Conservation (phyloP, 2,113 vertebrate species). For the Saccopteryx bilineata region DNA sequence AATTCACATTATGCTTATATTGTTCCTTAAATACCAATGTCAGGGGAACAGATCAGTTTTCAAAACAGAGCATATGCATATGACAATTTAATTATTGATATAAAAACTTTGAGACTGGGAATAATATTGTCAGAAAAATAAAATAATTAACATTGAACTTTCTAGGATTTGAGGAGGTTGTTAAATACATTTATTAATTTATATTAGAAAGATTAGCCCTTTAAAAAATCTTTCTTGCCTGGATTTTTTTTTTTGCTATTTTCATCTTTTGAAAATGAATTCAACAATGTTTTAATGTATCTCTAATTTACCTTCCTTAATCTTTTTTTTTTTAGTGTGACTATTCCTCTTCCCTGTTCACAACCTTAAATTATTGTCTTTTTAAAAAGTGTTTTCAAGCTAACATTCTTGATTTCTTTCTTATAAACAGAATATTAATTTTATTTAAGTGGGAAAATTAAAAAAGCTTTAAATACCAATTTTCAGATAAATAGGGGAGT, state of each 20-base stretch:
- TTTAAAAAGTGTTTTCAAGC: not conserved
- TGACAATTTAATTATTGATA: not conserved
- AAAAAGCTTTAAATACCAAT: not conserved
- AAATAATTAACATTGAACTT: constrained; percentile 36
- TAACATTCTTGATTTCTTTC: constrained; percentile 30
- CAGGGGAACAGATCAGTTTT: not conserved
- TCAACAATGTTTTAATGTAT: not conserved
- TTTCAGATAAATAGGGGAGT: not conserved
- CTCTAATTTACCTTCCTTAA: not conserved
- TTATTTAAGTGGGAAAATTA: not conserved
- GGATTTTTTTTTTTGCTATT: not conserved
- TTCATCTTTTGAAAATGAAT: not conserved
- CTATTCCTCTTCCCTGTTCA: not conserved
- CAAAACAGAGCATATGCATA: constrained; percentile 4
- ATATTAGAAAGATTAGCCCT: not conserved
- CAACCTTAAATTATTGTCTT: constrained; percentile 9
- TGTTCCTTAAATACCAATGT: not conserved
- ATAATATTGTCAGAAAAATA: constrained; percentile 40
- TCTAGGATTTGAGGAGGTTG: not conserved
- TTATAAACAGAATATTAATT: not conserved
- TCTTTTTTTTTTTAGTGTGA: not conserved
- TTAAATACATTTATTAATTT: constrained; percentile 12
- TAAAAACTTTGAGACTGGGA: constrained; percentile 1
- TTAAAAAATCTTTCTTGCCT: not conserved
- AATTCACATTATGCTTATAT: not conserved